Evolutionary conservation across 1,140 invertebrate genomes (phyloP), one percentile per base, ranked within the genome.

Genomic region (Tyrophagus putrescentiae): DNA sequence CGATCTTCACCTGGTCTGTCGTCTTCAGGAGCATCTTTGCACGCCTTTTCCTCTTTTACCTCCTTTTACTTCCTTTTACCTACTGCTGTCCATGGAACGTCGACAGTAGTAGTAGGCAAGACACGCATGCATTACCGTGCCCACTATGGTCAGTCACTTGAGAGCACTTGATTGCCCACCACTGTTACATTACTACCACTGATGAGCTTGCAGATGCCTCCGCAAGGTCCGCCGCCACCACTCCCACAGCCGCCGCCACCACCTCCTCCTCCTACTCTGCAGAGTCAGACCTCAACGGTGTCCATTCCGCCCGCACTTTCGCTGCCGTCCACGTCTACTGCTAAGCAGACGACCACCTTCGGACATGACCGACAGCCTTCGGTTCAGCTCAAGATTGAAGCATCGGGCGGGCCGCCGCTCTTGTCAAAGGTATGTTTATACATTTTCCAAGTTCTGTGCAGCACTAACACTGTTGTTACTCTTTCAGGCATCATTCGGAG

Each of bases 341-440:
- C 45, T 6, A 50, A 16, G 31, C 25, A 4, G 6, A n/a, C 41
- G 25, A 42, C 6, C 18, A 9, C 25, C 21, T 57, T 33, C 9
- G 56, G 57, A 18, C 57, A 59, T 42, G 57, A 59, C 27, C 16
- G 57, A 18, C 57, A 59, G 23, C 39, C 57, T n/a, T 44, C 39
- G 36, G 57, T 59, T 31, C 57, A 59, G 23, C 25, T 59, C 16
- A 59, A 59, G 39, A 59, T 59, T 21, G 45, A 59, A 25, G 1
- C 57, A 5, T 42, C 57, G 9, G 39, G 57, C 25, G 57, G 57
- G 32, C 57, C 39, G 23, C 39, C 57, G 6, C 18, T 29, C 16
- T 41, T 41, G n/a, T 31, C 5, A 13, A 4, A 9, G 3, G n/a
- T 33, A 41, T 9, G 56, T 48, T 48, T 7, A 25, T 6, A 21